phyloP scores from a whole-genome alignment of 2,113 vertebrate genomes.

The Cebus imitator region DNA sequence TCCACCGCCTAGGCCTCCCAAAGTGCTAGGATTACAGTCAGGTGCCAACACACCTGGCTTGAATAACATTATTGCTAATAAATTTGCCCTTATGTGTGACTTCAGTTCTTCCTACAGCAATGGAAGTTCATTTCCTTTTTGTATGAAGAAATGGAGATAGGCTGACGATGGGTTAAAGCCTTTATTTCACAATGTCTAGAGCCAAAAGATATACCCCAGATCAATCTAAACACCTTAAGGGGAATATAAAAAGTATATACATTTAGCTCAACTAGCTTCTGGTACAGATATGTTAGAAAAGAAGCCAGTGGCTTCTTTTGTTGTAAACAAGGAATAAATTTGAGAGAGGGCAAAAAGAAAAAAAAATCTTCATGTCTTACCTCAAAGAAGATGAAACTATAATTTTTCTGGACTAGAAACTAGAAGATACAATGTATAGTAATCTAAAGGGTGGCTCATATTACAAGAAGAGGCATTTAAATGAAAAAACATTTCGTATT shows the following conservation, averaged over 20 bases:
- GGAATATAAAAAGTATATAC: constrained; percentile 22
- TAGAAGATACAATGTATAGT: background rate
- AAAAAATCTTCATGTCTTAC: background rate
- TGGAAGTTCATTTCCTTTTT: background rate
- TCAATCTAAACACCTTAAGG: constrained; percentile 2
- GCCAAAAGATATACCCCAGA: constrained; percentile 1
- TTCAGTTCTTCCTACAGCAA: background rate
- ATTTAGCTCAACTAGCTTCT: background rate
- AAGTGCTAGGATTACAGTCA: too few relatives aligned
- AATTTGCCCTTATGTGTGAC: background rate
- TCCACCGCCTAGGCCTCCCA: too few relatives aligned
- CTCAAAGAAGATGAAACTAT: constrained; percentile 26
- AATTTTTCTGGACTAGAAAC: constrained; percentile 33
- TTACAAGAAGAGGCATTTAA: background rate
- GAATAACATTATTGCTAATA: background rate
- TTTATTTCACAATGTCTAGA: constrained; percentile 32
- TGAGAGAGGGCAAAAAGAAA: background rate
- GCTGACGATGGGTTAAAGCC: background rate
- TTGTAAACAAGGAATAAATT: constrained; percentile 5
- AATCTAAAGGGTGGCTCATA: background rate
- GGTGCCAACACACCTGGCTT: too few relatives aligned
- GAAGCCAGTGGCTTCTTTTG: background rate
- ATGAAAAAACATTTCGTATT: constrained; percentile 12
- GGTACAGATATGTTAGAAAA: constrained; percentile 10
- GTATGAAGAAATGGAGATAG: constrained; percentile 5